Percentiles rank a stretch among this genome's conserved stretches.
phyloP scores from a whole-genome alignment of 2,888 invertebrate species.

The Macaria liturata region DNA sequence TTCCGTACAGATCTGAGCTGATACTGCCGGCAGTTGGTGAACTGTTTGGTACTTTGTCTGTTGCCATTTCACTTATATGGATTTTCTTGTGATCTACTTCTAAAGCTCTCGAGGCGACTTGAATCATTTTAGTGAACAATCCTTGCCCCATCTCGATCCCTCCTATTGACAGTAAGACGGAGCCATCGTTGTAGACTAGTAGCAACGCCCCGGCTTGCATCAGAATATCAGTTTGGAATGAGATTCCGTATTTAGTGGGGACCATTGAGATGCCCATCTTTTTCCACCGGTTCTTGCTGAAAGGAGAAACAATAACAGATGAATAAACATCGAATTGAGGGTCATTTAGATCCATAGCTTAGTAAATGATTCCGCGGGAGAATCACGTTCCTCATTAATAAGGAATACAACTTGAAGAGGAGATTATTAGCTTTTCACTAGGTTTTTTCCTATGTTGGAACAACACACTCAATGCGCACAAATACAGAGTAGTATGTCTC shows the following conservation, averaged over 20 bases:
- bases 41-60: slow-evolving; percentile 92
- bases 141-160: slow-evolving; percentile 97
- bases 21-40: slow-evolving; percentile 91
- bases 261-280: slow-evolving; percentile 90
- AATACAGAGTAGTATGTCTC: no score
- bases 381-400: no score
- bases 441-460: no score
- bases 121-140: slow-evolving; percentile 94
- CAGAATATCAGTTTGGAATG: slow-evolving; percentile 85
- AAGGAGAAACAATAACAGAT: slow-evolving; percentile 35
- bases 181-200: slow-evolving; percentile 90
- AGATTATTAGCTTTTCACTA: no score
- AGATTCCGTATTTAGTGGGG: slow-evolving; percentile 90
- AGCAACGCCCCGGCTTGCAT: slow-evolving; percentile 92
- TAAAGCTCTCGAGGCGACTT: slow-evolving; percentile 88
- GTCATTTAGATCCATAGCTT: not conserved
- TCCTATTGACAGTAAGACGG: slow-evolving; percentile 90
- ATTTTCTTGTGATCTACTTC: slow-evolving; percentile 85
- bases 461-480: no score
- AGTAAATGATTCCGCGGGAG: not conserved
- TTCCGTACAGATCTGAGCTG: slow-evolving; percentile 91
- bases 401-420: no score
- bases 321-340: not conserved
- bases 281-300: slow-evolving; percentile 87
- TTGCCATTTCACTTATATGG: slow-evolving; percentile 88